These are phyloP conservation scores for Halcyon smyrnensis DNA, from an alignment of 2,797 vertebrate species.

Conservation along the genomic window DNA sequence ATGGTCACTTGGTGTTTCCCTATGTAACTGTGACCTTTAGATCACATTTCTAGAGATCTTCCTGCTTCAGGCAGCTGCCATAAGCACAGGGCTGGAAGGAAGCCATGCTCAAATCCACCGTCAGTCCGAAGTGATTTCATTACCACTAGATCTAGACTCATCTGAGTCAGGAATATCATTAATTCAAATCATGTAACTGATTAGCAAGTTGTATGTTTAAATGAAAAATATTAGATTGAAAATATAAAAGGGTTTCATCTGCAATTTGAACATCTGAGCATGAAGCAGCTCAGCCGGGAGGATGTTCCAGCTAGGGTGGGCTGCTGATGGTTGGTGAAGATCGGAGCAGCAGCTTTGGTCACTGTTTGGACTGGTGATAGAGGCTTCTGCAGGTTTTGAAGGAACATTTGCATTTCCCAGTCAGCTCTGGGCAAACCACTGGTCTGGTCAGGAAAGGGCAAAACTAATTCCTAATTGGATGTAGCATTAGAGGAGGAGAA, in stretches of 20 bases:
- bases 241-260: background rate
- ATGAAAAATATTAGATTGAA: background rate
- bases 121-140: background rate
- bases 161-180: background rate
- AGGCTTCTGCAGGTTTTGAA: background rate
- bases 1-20: background rate
- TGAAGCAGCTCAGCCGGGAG: background rate
- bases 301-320: background rate
- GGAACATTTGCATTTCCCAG: background rate
- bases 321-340: background rate
- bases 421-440: background rate
- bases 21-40: background rate
- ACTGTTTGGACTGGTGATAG: background rate
- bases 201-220: background rate
- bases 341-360: background rate
- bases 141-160: background rate
- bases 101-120: background rate
- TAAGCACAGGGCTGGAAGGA: background rate
- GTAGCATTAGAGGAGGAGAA: background rate
- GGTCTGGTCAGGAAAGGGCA: background rate
- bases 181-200: background rate
- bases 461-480: background rate
- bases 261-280: background rate
- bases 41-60: background rate
- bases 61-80: background rate